Base-by-base conservation (phyloP, 2,797 vertebrate species). In the Silurus aristotelis region DNA sequence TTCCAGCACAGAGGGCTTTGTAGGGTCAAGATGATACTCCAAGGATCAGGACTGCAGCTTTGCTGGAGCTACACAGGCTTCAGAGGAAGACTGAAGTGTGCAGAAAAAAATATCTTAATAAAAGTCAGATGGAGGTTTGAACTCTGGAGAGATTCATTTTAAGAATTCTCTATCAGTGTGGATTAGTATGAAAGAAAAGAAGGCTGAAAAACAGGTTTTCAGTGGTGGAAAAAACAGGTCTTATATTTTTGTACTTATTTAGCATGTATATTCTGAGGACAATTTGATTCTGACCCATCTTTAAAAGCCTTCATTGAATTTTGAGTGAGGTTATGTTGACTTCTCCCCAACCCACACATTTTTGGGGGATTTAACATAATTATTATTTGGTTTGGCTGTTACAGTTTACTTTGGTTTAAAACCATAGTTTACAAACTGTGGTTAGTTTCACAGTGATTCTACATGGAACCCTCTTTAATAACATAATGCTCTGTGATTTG, bases 61-160 rank as follows among this genome's bases (percentile, higher is more conserved):
- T 87, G 58, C 77, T 77, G 27, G 19, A 75, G 82, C 82, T 76
- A 79, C 56, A 56, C 1, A 15, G 80, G 71, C 55, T 84, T 86
- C 64, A 72, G 71, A 22, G 19, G 63, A 61, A 72, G 12, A 52
- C 58, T 82, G 22, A 70, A 73, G 67, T 78, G 55, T 58, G 61
- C 52, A 86, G 76, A 82, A 88, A 70, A 83, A 83, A 71, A 25
- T 80, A 58, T 77, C 48, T 27, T 89, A 88, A 89, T 85, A 83
- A 83, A 86, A 82, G 22, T 84, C 87, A 88, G 48, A 43, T 78
- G 31, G 31, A n/a, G 19, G 19, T 52, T 77, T 76, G 7, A 77
- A 38, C 55, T 60, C 9, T 20, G 31, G 27, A 61, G 58, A 43
- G 17, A 22, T 61, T 76, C 15, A 43, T 78, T 60, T 17, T 60